phyloP scores from a whole-genome alignment of 1,140 invertebrate genomes.

The Paraescarpia echinospica region DNA sequence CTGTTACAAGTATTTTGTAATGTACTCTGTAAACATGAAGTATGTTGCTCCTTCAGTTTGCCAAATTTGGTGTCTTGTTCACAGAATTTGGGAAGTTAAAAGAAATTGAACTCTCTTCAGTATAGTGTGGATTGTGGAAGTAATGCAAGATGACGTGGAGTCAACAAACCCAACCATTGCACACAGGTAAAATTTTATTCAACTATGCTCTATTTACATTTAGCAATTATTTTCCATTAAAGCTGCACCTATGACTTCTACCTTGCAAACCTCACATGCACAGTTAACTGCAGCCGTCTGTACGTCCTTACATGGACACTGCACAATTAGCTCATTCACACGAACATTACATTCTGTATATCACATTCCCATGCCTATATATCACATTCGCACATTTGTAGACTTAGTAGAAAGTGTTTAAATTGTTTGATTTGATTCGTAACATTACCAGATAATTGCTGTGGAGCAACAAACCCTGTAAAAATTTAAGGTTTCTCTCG shows the following conservation, averaged over 20 bases:
- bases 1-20: too few species aligned
- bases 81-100: too few species aligned
- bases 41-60: too few species aligned
- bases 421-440: neutral
- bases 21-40: too few species aligned
- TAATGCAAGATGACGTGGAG: neutral
- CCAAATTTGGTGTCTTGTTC: too few species aligned
- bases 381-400: neutral
- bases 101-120: too few species aligned
- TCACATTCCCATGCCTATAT: neutral
- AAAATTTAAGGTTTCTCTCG: neutral
- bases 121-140: neutral
- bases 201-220: neutral
- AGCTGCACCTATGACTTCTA: neutral
- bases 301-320: neutral
- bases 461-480: neutral
- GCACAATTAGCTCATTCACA: neutral
- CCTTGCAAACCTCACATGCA: neutral
- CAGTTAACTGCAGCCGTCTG: neutral
- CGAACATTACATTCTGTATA: neutral
- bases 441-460: neutral
- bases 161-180: neutral
- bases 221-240: slow-evolving; percentile 1
- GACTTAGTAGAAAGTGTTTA: neutral
- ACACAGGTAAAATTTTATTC: neutral